These are phyloP conservation scores for Natrix natrix DNA, from an alignment of 2,797 vertebrate species.

Conservation along the genomic window DNA sequence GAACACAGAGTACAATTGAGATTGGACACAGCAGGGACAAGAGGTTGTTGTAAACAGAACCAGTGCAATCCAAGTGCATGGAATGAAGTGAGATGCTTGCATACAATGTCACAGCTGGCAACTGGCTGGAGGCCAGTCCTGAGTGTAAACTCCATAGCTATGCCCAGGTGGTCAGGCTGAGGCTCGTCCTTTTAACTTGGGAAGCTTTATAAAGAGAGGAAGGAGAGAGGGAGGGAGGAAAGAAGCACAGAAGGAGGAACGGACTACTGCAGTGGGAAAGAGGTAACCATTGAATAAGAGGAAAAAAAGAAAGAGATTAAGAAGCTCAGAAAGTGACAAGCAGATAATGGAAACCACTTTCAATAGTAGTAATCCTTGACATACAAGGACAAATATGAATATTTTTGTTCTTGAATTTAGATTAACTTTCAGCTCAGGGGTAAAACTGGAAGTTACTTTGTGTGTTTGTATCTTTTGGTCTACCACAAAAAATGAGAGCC, in stretches of 20 bases:
- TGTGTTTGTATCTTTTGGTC: not conserved
- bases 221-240: conserved; percentile 64
- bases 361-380: conserved; percentile 87
- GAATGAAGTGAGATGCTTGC: conserved; percentile 84
- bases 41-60: conserved; percentile 84
- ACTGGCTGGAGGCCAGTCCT: conserved; percentile 82
- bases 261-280: conserved; percentile 77
- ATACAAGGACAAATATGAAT: conserved; percentile 85
- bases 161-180: conserved; percentile 88
- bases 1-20: conserved; percentile 84
- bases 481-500: not conserved
- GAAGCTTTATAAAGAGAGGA: conserved; percentile 84
- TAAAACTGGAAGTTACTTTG: conserved; percentile 35
- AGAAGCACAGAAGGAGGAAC: conserved; percentile 36
- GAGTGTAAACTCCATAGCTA: conserved; percentile 78
- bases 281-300: conserved; percentile 84
- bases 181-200: conserved; percentile 86
- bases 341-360: conserved; percentile 84
- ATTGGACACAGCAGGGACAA: conserved; percentile 77
- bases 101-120: conserved; percentile 93
- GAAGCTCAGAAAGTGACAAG: conserved; percentile 87
- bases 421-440: conserved; percentile 68
- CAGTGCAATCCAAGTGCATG: conserved; percentile 82
- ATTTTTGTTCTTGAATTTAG: conserved; percentile 85
- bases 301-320: conserved; percentile 88